phyloP scores from a whole-genome alignment of 37 sponge, comb jelly and placozoan genomes.

The Oopsacas minuta region DNA sequence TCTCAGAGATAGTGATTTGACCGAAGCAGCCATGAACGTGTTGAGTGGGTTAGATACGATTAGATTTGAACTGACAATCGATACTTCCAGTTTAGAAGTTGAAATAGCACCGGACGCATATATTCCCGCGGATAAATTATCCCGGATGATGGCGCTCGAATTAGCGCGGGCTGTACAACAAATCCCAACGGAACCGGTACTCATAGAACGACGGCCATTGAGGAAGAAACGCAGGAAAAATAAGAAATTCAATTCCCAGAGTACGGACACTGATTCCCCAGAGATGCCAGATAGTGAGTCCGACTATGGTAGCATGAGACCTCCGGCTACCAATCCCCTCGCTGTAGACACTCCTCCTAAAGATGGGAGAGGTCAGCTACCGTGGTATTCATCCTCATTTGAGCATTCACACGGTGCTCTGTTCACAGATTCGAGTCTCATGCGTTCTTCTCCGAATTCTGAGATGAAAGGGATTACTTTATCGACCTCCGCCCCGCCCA shows the following conservation, averaged over 20 bases:
- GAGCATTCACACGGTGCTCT: not conserved
- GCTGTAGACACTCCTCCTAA: not conserved
- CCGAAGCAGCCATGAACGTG: not conserved
- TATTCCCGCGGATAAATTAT: not conserved
- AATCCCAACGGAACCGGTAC: not conserved
- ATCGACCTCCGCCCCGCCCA: not conserved
- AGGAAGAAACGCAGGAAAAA: not conserved
- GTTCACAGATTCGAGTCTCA: not conserved
- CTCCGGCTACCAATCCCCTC: not conserved
- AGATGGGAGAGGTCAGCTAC: no score
- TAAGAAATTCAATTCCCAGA: not conserved
- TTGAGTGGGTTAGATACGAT: not conserved
- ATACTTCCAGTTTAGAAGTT: not conserved
- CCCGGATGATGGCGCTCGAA: not conserved
- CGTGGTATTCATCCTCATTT: not conserved
- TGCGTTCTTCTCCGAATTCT: not conserved
- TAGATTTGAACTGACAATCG: not conserved
- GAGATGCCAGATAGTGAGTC: not conserved
- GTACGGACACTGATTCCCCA: not conserved
- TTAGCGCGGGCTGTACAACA: not conserved
- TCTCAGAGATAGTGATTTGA: conserved; percentile 24
- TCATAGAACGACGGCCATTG: not conserved
- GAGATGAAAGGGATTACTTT: not conserved
- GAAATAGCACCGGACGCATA: not conserved
- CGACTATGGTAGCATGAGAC: not conserved